These are phyloP conservation scores for Pipistrellus pipistrellus DNA, from an alignment of 2,797 vertebrate species.

Conservation along the genomic window DNA sequence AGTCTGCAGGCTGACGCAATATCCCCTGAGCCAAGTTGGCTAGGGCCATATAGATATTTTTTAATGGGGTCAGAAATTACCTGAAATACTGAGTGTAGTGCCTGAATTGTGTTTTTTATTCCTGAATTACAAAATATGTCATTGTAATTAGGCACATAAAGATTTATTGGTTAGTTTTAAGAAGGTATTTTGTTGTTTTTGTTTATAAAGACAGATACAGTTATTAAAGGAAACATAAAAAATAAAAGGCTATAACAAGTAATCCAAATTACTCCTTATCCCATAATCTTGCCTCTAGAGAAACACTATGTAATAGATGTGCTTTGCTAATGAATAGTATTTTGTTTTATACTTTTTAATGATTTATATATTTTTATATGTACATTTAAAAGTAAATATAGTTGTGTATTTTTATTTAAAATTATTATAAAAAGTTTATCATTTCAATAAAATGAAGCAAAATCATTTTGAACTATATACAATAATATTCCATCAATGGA, in stretches of 20 bases:
- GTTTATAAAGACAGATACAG: neutral
- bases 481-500: neutral
- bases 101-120: neutral
- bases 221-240: neutral
- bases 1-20: too few relatives aligned
- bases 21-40: too few relatives aligned
- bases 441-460: constrained; percentile 23
- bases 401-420: neutral
- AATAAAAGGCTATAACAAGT: neutral
- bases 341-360: constrained; percentile 3
- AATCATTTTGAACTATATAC: neutral
- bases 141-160: neutral
- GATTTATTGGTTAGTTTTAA: neutral
- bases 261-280: neutral
- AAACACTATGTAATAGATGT: neutral
- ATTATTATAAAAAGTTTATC: neutral
- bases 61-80: neutral
- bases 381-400: neutral
- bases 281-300: neutral
- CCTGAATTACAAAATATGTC: neutral
- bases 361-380: neutral
- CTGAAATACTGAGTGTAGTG: neutral
- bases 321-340: neutral
- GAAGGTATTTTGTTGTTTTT: neutral
- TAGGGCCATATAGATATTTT: neutral